A percentile compares a stretch with the other conserved stretches of the same genome.
Conservation (phyloP, 2,113 vertebrate species). For the Podarcis muralis region DNA sequence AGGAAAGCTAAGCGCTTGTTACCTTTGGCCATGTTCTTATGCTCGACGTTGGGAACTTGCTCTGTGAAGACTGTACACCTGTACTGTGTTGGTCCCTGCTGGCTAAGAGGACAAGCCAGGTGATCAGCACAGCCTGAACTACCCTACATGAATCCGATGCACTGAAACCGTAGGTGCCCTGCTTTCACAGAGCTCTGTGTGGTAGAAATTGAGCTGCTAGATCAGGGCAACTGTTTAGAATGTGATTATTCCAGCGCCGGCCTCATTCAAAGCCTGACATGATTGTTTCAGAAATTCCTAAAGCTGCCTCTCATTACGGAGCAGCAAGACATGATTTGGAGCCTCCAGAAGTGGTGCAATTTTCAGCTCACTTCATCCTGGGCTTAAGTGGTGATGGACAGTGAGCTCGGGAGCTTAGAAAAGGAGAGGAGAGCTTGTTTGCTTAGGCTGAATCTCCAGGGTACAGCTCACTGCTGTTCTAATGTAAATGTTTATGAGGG, state of each 20-base stretch:
- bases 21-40: neutral
- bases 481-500: conserved; percentile 77
- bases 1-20: neutral
- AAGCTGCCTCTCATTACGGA: conserved; percentile 1
- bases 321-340: conserved; percentile 33
- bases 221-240: neutral
- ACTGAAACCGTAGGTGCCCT: neutral
- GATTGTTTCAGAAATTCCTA: conserved; percentile 21
- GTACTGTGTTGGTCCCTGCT: neutral
- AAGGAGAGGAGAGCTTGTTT: conserved; percentile 55
- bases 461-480: conserved; percentile 60
- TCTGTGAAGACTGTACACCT: neutral
- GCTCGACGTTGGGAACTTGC: neutral
- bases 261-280: conserved; percentile 2
- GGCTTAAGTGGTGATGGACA: conserved; percentile 30
- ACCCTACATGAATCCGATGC: neutral
- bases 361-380: conserved; percentile 24
- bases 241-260: neutral
- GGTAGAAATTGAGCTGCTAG: neutral
- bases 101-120: no score
- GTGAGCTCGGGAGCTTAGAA: conserved; percentile 32
- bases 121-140: neutral
- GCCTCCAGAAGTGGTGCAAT: neutral
- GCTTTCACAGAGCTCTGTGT: neutral
- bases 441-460: conserved; percentile 65